Evolutionary conservation across 2,797 vertebrate genomes (phyloP).

Genomic region (Rhabdophis nuchalis): DNA sequence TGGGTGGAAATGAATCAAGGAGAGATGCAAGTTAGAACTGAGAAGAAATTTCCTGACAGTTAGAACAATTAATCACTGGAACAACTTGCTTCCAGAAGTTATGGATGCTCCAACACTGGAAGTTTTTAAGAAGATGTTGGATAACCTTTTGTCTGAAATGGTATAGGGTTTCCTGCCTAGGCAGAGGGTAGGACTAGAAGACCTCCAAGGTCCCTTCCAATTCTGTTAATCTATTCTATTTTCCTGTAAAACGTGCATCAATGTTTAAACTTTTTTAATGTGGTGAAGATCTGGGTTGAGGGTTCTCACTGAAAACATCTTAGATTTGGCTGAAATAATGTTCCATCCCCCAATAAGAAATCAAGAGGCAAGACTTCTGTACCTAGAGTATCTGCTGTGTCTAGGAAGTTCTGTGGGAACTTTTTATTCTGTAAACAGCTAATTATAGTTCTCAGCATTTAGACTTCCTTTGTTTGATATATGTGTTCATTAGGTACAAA

Average conservation of each 20-base stretch:
- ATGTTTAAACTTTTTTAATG: not conserved
- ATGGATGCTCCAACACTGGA: too few species aligned
- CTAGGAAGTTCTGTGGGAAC: slow-evolving; percentile 27
- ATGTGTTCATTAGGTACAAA: not conserved
- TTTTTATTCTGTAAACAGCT: slow-evolving; percentile 9
- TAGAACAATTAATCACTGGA: too few species aligned
- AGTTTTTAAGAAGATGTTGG: too few species aligned
- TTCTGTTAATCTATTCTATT: not conserved
- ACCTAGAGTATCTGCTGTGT: not conserved
- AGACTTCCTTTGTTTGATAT: slow-evolving; percentile 9
- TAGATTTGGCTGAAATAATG: not conserved
- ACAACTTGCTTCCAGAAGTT: too few species aligned
- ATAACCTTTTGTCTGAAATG: too few species aligned
- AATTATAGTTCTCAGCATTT: not conserved
- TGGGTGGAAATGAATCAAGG: too few species aligned
- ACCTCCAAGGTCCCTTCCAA: too few species aligned
- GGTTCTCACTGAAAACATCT: not conserved
- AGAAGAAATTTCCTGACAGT: too few species aligned
- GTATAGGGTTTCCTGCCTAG: too few species aligned
- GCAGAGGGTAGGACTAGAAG: too few species aligned
- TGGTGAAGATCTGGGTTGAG: not conserved
- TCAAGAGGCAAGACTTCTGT: not conserved
- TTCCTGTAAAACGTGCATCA: not conserved
- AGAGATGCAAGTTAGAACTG: too few species aligned
- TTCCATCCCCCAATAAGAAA: slow-evolving; percentile 16